Evolutionary conservation across 2,888 invertebrate species (phyloP).

Genomic region (Merodon equestris): DNA sequence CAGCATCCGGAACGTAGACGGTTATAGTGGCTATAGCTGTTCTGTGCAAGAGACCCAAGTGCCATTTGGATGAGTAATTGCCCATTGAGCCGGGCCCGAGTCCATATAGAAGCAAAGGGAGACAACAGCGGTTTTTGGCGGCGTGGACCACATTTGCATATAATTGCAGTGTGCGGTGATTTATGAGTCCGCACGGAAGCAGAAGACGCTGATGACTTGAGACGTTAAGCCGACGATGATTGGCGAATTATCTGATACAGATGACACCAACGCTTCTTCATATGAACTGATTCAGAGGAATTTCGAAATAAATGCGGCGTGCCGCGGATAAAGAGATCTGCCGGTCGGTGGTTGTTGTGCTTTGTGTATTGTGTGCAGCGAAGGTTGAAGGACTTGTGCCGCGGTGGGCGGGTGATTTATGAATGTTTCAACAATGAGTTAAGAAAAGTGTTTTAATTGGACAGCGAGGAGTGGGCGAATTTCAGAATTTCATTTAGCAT

Average conservation of each 20-base stretch:
- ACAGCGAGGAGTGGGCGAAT: no score
- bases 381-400: slow-evolving; percentile 20
- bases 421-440: neutral
- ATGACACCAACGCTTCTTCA: slow-evolving; percentile 54
- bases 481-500: neutral
- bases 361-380: slow-evolving; percentile 38
- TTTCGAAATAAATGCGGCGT: slow-evolving; percentile 49
- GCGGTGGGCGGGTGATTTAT: no score
- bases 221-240: slow-evolving; percentile 9
- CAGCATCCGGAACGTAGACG: slow-evolving; percentile 3
- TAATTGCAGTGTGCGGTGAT: slow-evolving; percentile 44
- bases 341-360: slow-evolving; percentile 19
- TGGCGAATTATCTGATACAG: slow-evolving; percentile 48
- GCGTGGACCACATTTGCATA: slow-evolving; percentile 56
- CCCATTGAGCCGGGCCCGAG: slow-evolving; percentile 25
- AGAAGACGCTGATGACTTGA: slow-evolving; percentile 4
- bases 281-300: slow-evolving; percentile 42
- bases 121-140: slow-evolving; percentile 30
- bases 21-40: neutral
- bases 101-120: slow-evolving; percentile 30
- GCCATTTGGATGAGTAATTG: slow-evolving; percentile 58
- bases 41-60: slow-evolving; percentile 20
- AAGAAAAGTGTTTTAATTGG: neutral
- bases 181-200: slow-evolving; percentile 47
- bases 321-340: no score